Conservation (phyloP, 2,113 vertebrate species). For the Melanostigma gelatinosum region DNA sequence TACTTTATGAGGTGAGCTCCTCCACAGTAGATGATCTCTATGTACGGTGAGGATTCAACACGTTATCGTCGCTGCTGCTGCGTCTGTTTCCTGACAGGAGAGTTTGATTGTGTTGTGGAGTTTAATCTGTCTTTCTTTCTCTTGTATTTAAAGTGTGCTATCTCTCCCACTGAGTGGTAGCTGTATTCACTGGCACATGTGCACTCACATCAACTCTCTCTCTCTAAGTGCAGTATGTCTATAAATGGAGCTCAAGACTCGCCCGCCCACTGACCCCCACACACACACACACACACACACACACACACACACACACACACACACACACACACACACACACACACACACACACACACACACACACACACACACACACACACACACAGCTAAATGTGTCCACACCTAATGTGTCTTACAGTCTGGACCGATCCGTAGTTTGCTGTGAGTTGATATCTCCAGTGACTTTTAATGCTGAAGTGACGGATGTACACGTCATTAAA, state of each 20-base stretch:
- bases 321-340: neutral
- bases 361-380: neutral
- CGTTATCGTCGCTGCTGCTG: neutral
- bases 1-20: constrained; percentile 20
- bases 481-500: neutral
- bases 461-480: neutral
- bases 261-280: constrained; percentile 17
- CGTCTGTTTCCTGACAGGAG: neutral
- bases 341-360: neutral
- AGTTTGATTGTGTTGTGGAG: neutral
- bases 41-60: neutral
- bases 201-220: constrained; percentile 25
- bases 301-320: neutral
- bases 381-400: neutral
- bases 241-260: constrained; percentile 63
- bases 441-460: neutral
- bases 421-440: neutral
- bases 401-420: neutral
- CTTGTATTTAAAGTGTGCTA: neutral
- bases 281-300: constrained; percentile 7
- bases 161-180: constrained; percentile 7
- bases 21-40: neutral
- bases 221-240: constrained; percentile 47
- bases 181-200: constrained; percentile 30
- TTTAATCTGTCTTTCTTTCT: constrained; percentile 14